Evolutionary conservation across 2,888 invertebrate genomes (phyloP).

Genomic region (Lasius platythorax): DNA sequence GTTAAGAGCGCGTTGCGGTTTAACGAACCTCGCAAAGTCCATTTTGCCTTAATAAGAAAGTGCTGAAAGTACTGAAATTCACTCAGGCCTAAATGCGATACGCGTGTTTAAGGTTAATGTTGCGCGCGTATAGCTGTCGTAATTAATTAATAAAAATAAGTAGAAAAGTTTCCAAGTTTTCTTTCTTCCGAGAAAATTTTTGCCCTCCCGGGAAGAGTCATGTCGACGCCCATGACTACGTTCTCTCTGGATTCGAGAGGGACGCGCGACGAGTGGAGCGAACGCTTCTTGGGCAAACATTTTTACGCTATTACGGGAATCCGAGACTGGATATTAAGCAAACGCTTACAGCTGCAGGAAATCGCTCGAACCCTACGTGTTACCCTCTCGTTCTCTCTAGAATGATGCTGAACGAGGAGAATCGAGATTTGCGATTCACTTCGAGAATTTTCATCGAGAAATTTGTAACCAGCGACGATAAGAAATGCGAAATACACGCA

Average conservation of each 20-base stretch:
- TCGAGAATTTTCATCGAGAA: slow-evolving; percentile 12
- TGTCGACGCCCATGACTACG: slow-evolving; percentile 30
- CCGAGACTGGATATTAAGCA: slow-evolving; percentile 82
- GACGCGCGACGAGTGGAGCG: slow-evolving; percentile 40
- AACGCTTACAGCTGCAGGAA: slow-evolving; percentile 78
- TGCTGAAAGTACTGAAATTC: neutral
- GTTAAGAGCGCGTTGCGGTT: neutral
- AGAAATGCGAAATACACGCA: neutral
- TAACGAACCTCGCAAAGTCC: neutral
- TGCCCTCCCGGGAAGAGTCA: neutral
- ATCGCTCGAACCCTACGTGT: slow-evolving; percentile 66
- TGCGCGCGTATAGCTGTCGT: neutral
- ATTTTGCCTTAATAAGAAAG: neutral
- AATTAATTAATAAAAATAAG: slow-evolving; percentile 26
- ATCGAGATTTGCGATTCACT: slow-evolving; percentile 15
- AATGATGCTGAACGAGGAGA: neutral
- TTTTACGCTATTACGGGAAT: slow-evolving; percentile 83
- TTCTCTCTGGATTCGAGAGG: slow-evolving; percentile 31
- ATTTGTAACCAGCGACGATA: neutral
- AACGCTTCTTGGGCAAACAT: slow-evolving; percentile 81
- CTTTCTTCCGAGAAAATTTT: neutral
- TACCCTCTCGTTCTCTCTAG: slow-evolving; percentile 13
- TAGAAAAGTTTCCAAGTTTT: neutral
- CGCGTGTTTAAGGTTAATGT: neutral
- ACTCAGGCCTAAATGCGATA: neutral